Evolutionary conservation across 2,888 invertebrate species (phyloP).

Genomic region (Ophion costatus): DNA sequence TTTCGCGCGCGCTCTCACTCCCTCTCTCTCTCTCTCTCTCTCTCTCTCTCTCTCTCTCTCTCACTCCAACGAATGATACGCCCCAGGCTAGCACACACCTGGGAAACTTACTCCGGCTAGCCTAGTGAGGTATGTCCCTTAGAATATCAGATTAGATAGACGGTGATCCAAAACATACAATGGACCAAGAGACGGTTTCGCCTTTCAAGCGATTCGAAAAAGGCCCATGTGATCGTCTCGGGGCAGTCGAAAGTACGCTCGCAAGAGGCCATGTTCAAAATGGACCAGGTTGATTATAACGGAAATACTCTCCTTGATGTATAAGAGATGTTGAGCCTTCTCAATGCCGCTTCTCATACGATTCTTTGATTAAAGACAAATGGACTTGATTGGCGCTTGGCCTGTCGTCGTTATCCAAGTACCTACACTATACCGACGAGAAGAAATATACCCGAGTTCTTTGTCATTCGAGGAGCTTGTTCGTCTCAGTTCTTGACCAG

Average conservation of each 20-base stretch:
- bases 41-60: slow-evolving; percentile 5
- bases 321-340: too few species aligned
- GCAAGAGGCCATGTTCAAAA: too few species aligned
- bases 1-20: slow-evolving; percentile 15
- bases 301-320: too few species aligned
- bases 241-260: too few species aligned
- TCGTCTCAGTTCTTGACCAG: neutral
- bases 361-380: too few species aligned
- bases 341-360: too few species aligned
- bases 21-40: slow-evolving; percentile 7
- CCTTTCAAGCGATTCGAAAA: neutral
- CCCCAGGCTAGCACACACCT: slow-evolving; percentile 48
- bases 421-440: too few species aligned
- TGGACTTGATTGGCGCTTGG: too few species aligned
- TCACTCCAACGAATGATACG: slow-evolving; percentile 4
- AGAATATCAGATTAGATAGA: neutral
- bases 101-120: slow-evolving; percentile 20
- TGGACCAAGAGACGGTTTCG: neutral
- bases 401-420: too few species aligned
- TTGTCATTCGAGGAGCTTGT: neutral
- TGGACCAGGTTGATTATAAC: too few species aligned
- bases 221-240: too few species aligned
- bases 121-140: neutral
- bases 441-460: neutral
- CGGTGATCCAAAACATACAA: neutral